Percentiles rank a stretch among this genome's conserved stretches.
phyloP scores from a whole-genome alignment of 2,797 vertebrate species.

The Hemibagrus guttatus region DNA sequence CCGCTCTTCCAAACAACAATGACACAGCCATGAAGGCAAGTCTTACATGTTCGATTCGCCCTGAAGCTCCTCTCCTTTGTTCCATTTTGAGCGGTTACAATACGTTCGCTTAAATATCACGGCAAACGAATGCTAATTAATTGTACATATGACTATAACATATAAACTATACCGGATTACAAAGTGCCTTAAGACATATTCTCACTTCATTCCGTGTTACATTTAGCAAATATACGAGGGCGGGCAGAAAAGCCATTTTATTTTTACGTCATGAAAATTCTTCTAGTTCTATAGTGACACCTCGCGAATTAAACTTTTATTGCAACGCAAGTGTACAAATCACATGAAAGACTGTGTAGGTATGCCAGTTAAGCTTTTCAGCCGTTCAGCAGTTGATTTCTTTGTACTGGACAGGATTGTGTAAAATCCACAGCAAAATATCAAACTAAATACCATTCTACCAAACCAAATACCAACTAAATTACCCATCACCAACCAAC shows the following conservation, averaged over 20 bases:
- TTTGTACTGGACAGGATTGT: neutral
- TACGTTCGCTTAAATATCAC: neutral
- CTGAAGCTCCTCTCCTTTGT: conserved; percentile 29
- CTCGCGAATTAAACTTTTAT: neutral
- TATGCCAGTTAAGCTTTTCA: neutral
- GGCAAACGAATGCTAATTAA: neutral
- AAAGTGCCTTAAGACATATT: too few relatives aligned
- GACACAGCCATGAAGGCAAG: conserved; percentile 18
- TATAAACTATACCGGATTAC: too few relatives aligned
- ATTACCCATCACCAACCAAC: neutral
- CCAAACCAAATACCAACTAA: too few relatives aligned
- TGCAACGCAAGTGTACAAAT: neutral
- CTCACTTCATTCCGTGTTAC: too few relatives aligned
- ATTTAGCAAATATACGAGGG: too few relatives aligned
- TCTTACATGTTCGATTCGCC: neutral
- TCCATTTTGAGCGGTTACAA: conserved; percentile 36
- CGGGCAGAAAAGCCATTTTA: too few relatives aligned
- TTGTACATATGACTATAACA: neutral
- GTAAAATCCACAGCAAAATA: neutral
- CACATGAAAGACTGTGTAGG: neutral
- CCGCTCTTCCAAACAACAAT: conserved; percentile 34
- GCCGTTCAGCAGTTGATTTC: neutral
- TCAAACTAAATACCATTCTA: neutral
- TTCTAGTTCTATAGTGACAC: too few relatives aligned
- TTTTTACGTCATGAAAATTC: too few relatives aligned